A percentile compares a stretch with the other conserved stretches of the same genome.
Conservation (phyloP, 2,888 invertebrate genomes). For the Steinernema carpocapsae region DNA sequence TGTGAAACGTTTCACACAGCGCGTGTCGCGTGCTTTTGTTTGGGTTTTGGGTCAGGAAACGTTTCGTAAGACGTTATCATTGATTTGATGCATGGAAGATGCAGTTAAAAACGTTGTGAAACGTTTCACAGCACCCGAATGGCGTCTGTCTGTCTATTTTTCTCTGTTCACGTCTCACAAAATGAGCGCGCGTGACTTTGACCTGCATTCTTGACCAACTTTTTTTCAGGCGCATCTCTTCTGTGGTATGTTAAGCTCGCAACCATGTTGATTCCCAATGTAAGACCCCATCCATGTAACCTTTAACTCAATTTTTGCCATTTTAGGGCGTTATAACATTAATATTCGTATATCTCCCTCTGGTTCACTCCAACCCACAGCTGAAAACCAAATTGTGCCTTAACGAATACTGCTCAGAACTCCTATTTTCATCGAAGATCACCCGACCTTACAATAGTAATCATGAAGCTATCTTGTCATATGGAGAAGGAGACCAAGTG, state of each 20-base stretch:
- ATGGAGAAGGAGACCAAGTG: conserved; percentile 7
- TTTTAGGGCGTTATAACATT: neutral
- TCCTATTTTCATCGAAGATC: neutral
- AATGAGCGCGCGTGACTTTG: no score
- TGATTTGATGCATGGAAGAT: no score
- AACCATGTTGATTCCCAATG: neutral
- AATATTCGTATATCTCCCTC: neutral
- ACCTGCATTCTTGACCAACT: neutral
- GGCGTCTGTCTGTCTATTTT: no score
- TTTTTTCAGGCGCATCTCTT: conserved; percentile 24
- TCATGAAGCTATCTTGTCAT: conserved; percentile 9
- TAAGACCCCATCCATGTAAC: neutral
- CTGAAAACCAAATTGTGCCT: conserved; percentile 20
- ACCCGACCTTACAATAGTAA: conserved; percentile 3
- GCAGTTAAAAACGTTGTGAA: no score
- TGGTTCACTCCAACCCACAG: neutral
- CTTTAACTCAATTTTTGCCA: neutral
- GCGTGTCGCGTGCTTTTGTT: no score
- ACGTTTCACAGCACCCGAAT: no score
- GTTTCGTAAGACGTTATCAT: no score
- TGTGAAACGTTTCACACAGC: no score
- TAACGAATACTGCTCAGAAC: conserved; percentile 24
- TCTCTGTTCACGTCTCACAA: no score
- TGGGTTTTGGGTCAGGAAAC: no score
- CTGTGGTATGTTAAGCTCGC: conserved; percentile 29